Evolutionary conservation across 2,113 vertebrate species (phyloP).

Genomic region (Petrocephalus zakoni): DNA sequence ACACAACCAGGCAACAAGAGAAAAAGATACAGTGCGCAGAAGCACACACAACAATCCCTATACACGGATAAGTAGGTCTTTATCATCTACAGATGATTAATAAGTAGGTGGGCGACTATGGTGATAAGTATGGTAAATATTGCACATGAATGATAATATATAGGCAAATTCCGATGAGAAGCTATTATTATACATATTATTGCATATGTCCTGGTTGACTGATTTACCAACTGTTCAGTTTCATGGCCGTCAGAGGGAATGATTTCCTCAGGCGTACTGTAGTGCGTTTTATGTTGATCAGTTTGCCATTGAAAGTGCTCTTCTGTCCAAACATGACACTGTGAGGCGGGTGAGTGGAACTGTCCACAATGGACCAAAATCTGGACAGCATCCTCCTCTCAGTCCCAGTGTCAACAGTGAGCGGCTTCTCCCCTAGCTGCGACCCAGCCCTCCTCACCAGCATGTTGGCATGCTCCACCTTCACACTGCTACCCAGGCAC

Average conservation of each 20-base stretch:
- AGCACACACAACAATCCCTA: not conserved
- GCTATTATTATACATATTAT: not conserved
- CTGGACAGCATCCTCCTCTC: not conserved
- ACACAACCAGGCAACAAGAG: not conserved
- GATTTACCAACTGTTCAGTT: not conserved
- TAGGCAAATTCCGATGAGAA: not conserved
- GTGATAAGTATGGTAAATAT: not conserved
- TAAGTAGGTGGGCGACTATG: not conserved
- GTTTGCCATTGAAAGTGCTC: not conserved
- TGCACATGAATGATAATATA: not conserved
- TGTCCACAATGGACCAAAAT: not conserved
- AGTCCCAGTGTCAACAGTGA: not conserved
- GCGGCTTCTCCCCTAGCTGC: not conserved
- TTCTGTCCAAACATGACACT: not conserved
- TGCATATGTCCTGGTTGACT: not conserved
- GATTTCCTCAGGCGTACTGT: not conserved
- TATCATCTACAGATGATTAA: not conserved
- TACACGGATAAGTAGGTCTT: not conserved
- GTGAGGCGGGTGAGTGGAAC: not conserved
- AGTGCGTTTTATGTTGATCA: not conserved
- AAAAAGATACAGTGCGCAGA: not conserved
- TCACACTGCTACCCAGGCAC: too few relatives aligned
- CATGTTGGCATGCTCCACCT: not conserved
- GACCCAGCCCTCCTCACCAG: not conserved
- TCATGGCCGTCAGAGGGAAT: not conserved